Percentiles rank a stretch among this genome's conserved stretches.
Conservation (phyloP, 2,797 vertebrate genomes). For the Ciconia nigra region DNA sequence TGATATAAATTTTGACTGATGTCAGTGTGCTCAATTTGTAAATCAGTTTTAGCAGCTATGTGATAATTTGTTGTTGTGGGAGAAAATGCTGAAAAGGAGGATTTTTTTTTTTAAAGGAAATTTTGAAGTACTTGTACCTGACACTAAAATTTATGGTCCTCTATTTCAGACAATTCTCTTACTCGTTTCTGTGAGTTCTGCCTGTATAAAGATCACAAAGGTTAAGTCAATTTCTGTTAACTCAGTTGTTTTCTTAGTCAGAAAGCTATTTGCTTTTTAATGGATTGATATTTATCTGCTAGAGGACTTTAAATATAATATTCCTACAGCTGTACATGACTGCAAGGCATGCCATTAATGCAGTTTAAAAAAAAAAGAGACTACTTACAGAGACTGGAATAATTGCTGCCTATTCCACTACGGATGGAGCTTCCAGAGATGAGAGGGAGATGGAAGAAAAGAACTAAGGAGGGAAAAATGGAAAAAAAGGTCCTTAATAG, state of each 20-base stretch:
- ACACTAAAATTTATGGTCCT: not conserved
- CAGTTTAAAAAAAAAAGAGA: not conserved
- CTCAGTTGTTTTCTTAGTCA: not conserved
- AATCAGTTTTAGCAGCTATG: not conserved
- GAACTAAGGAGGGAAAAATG: constrained; percentile 35
- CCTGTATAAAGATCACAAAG: not conserved
- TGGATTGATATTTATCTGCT: not conserved
- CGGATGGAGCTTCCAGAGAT: constrained; percentile 56
- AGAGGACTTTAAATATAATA: not conserved
- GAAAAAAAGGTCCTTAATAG: not conserved
- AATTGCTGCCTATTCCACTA: constrained; percentile 64
- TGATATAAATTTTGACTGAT: not conserved
- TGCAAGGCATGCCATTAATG: not conserved
- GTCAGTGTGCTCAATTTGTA: not conserved
- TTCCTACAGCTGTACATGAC: not conserved
- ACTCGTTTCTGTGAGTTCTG: not conserved
- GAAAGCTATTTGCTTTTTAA: constrained; percentile 3
- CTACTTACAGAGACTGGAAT: constrained; percentile 72
- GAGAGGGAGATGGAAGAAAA: constrained; percentile 64
- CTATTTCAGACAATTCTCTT: not conserved
- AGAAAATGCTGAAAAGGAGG: not conserved
- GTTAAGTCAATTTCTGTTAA: not conserved
- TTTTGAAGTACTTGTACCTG: not conserved
- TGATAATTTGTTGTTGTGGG: not conserved
- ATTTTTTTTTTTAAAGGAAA: not conserved